Percentiles rank a stretch among this genome's conserved stretches.
phyloP scores from a whole-genome alignment of 2,113 vertebrate species.

The Malurus cyaneus region DNA sequence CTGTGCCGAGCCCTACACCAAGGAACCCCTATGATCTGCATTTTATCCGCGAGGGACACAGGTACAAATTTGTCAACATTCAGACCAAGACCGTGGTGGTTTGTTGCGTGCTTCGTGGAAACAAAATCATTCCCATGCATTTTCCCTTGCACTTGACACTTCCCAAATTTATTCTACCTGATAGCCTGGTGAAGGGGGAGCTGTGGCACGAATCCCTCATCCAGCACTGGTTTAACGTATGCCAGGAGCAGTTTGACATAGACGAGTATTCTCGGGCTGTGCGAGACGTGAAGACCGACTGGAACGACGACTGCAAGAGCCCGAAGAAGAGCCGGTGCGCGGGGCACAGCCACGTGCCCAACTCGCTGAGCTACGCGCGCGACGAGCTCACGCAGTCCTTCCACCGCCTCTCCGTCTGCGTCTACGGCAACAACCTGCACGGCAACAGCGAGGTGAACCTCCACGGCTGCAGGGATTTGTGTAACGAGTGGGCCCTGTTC shows the following conservation, averaged over 20 bases:
- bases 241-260: slow-evolving; percentile 96
- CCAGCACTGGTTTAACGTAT: slow-evolving; percentile 91
- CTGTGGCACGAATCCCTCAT: slow-evolving; percentile 88
- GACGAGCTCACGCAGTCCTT: slow-evolving; percentile 97
- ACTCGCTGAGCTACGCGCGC: slow-evolving; percentile 89
- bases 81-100: slow-evolving; percentile 97
- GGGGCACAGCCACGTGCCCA: slow-evolving; percentile 86
- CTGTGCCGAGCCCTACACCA: slow-evolving; percentile 88
- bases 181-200: slow-evolving; percentile 89
- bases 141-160: slow-evolving; percentile 90
- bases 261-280: slow-evolving; percentile 95
- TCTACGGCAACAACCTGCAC: slow-evolving; percentile 95
- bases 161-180: slow-evolving; percentile 88
- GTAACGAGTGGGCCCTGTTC: slow-evolving; percentile 86
- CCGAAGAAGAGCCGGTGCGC: slow-evolving; percentile 86
- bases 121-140: slow-evolving; percentile 91
- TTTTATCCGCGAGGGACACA: slow-evolving; percentile 93
- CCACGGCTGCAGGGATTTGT: slow-evolving; percentile 89
- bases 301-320: slow-evolving; percentile 92
- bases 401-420: slow-evolving; percentile 94
- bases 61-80: slow-evolving; percentile 97
- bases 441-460: slow-evolving; percentile 96
- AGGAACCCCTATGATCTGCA: slow-evolving; percentile 95
- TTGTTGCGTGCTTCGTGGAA: slow-evolving; percentile 87
- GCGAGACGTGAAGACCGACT: slow-evolving; percentile 89